Evolutionary conservation across 2,797 vertebrate genomes (phyloP), one percentile per base, ranked within the genome.

Genomic region (Syngnathus acus): DNA sequence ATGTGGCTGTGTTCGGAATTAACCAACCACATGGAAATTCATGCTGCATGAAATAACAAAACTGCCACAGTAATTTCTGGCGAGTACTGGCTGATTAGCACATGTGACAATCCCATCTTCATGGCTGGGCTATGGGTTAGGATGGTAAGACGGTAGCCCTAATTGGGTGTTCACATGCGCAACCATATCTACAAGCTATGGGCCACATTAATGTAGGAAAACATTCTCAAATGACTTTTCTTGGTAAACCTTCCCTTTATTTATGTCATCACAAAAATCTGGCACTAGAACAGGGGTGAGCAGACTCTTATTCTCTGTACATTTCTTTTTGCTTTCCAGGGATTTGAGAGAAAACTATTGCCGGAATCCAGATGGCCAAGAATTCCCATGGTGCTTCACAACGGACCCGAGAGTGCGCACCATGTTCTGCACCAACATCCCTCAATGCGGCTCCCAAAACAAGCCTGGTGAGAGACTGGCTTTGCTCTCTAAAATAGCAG

Each of bases 371-470:
- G 95, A 99, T 87, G 97, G 95, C 65, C 92, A 93, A 80, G 94
- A 97, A 83, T 93, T 90, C 74, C 97, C 97, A 17, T 99, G 97
- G 97, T 99, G 97, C 88, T 98, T 98, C 86, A 99, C 96, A 50
- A 94, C 91, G 21, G 94, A 98, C 85, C 94, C 95, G 73, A 94
- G 93, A 75, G 91, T 95, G 74, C 93, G 92, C 64, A 91, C 89
- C 39, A 94, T 94, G 78, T 93, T 93, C 85, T 99, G 97, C 79
- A 95, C 91, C 73, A 94, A 94, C 87, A 96, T 99, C 84, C 94
- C 93, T 59, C 94, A 93, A 83, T 99, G 97, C 0, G 93, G 92
- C 66, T 59, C 78, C 66, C 82, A 82, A 68, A 83, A 73, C 67
- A 74, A 76, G 8, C 82, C 82, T 48, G 67, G 43, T 48, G 45